Evolutionary conservation across 2,797 vertebrate species (phyloP).

Genomic region (Hafferia zeledoni): DNA sequence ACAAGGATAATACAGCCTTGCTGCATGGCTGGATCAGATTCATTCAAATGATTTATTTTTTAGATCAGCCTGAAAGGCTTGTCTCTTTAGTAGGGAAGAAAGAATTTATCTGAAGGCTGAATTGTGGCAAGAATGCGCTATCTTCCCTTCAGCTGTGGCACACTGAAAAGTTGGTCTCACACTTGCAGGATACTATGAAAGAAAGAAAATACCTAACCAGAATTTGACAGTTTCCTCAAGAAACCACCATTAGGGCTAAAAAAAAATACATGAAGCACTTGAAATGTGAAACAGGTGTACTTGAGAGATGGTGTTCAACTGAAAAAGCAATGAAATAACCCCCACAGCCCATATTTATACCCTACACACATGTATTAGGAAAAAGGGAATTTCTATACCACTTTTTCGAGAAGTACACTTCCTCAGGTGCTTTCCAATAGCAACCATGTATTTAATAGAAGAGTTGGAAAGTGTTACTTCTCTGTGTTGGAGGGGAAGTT

Average conservation of each 20-base stretch:
- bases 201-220: background rate
- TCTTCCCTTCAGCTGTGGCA: background rate
- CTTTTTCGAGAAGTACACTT: background rate
- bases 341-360: background rate
- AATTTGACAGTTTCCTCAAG: background rate
- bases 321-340: background rate
- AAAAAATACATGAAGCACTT: background rate
- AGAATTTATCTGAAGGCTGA: background rate
- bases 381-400: background rate
- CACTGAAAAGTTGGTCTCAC: background rate
- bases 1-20: background rate
- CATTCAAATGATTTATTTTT: conserved; percentile 3
- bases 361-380: background rate
- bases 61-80: background rate
- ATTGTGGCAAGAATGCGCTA: background rate
- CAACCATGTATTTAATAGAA: background rate
- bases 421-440: background rate
- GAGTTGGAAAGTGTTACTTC: background rate
- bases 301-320: background rate
- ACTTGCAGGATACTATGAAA: background rate
- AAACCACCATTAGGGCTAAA: background rate
- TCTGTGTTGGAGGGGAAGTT: background rate
- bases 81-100: background rate
- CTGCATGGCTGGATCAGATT: conserved; percentile 2
- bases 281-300: background rate